Evolutionary conservation across 2,797 vertebrate genomes (phyloP), one percentile per base, ranked within the genome.

Genomic region (Mormyrops boulengeri): DNA sequence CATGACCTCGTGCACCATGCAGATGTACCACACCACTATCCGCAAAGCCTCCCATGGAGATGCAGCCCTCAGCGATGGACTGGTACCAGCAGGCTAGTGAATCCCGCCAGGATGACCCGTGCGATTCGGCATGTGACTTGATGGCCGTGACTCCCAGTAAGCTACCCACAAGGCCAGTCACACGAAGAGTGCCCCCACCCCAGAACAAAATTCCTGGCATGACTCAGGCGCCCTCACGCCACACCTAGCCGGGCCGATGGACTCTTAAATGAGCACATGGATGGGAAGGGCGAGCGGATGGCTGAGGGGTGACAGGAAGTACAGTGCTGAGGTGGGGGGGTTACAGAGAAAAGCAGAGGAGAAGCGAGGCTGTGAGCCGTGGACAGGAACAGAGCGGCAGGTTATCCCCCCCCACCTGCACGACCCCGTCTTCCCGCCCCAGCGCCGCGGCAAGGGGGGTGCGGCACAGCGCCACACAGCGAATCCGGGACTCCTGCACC

Each of bases 401-500:
- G 38, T 1, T 8, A 53, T 30, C 26, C 30, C 26, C 17, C 44
- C 85, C 85, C 95, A 97, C 97, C 98, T 97, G 93, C 66, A 97
- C 92, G 12, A 93, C 92, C 89, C 98, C 98, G 34, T 94, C 94
- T 77, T 97, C 96, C 19, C 94, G 94, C 84, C 98, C 98, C 91
- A 97, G 94, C 0, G 92, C 97, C 82, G 96, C 93, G 17, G 94
- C 93, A 41, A 94, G 93, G 55, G 95, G 93, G 90, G 95, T 91
- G 73, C 92, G 93, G 93, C 95, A 96, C 90, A 99, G 89, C 87
- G 97, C 97, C 44, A 97, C 97, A 89, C 97, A 97, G 17, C 96
- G 96, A 90, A 98, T 96, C 85, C 95, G 95, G 9, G 95, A 96
- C 0, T 94, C 90, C 91, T 94, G 95, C 87, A 94, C 95, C 92